Percentiles rank a stretch among this genome's conserved stretches.
Conservation (phyloP, 2,888 invertebrate species). For the Eulithis prunata region DNA sequence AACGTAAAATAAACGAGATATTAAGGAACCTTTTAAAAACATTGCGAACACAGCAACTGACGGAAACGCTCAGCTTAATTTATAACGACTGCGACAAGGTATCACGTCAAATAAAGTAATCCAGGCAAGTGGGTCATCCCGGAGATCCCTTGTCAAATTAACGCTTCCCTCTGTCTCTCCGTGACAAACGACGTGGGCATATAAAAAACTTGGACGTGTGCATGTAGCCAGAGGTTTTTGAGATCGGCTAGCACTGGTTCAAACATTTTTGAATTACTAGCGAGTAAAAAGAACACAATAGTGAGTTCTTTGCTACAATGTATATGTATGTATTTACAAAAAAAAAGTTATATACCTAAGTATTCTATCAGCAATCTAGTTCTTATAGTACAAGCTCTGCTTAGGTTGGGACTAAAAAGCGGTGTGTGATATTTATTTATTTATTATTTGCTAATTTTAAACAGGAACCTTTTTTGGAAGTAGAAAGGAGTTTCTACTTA, state of each 20-base stretch:
- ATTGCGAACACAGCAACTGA: slow-evolving; percentile 14
- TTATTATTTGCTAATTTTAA: no score
- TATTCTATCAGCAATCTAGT: no score
- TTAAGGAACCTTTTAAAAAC: background rate
- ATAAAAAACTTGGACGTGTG: slow-evolving; percentile 56
- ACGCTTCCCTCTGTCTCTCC: slow-evolving; percentile 73
- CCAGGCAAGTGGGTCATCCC: slow-evolving; percentile 70
- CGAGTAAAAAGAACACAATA: no score
- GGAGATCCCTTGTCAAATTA: slow-evolving; percentile 82
- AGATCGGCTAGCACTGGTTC: background rate
- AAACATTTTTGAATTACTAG: no score
- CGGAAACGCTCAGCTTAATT: slow-evolving; percentile 42
- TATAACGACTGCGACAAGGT: slow-evolving; percentile 58
- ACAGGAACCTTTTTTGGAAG: no score
- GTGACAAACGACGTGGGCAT: slow-evolving; percentile 76
- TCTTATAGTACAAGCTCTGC: no score
- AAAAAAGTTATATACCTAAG: no score
- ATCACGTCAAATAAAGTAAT: slow-evolving; percentile 61
- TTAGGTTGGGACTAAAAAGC: no score
- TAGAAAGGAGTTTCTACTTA: no score
- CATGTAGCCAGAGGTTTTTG: background rate
- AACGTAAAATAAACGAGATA: background rate
- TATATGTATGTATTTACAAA: no score
- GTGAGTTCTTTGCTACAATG: no score
- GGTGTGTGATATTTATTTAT: no score